phyloP scores from a whole-genome alignment of 2,888 invertebrate genomes.

The Apamea anceps region DNA sequence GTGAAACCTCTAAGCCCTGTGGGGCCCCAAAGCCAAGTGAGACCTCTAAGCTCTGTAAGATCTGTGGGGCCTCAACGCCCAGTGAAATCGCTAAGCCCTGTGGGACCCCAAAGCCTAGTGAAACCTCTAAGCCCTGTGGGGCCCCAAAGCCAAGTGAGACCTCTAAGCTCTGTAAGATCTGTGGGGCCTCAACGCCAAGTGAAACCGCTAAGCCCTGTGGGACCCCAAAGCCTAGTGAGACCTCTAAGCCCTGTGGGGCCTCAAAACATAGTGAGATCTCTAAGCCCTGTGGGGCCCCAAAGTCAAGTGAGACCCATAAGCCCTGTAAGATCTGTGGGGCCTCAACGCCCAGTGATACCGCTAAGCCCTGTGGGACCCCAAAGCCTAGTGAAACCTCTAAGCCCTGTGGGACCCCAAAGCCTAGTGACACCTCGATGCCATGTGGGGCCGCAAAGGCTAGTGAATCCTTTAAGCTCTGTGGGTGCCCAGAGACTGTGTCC shows the following conservation, averaged over 20 bases:
- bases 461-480: neutral
- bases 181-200: neutral
- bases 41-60: neutral
- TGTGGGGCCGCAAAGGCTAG: neutral
- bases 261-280: neutral
- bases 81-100: neutral
- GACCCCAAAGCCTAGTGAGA: accelerated
- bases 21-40: neutral
- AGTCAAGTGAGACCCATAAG: neutral
- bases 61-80: neutral
- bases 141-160: neutral
- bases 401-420: neutral
- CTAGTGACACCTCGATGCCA: neutral
- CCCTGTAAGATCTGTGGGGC: neutral
- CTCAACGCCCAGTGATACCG: neutral
- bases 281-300: neutral
- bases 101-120: neutral
- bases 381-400: neutral
- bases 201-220: neutral
- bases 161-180: neutral
- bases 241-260: neutral
- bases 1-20: neutral
- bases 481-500: neutral
- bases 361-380: neutral
- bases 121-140: neutral